phyloP scores from a whole-genome alignment of 2,888 invertebrate species.

The Tinea trinotella region DNA sequence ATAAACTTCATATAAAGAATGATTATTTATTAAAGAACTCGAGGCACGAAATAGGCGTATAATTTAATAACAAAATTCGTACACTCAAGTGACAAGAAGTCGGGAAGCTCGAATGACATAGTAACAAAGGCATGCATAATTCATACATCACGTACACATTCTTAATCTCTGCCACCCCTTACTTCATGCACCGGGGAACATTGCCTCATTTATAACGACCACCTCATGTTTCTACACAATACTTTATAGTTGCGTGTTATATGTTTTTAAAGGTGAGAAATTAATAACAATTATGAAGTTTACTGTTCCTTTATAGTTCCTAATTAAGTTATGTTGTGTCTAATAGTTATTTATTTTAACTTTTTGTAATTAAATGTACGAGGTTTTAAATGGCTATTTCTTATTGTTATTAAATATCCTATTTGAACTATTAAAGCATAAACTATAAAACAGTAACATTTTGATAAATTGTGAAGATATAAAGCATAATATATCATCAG shows the following conservation, averaged over 20 bases:
- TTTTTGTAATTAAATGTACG: no score
- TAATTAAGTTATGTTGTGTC: not conserved
- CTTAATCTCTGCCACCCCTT: slow-evolving; percentile 28
- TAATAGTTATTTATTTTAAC: not conserved
- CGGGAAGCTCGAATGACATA: slow-evolving; percentile 26
- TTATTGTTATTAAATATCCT: no score
- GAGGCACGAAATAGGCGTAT: not conserved
- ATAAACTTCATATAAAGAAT: no score
- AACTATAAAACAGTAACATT: no score
- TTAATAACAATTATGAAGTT: not conserved
- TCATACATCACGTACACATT: slow-evolving; percentile 33
- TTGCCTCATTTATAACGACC: slow-evolving; percentile 34
- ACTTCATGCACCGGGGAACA: slow-evolving; percentile 22
- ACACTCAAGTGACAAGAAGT: slow-evolving; percentile 7
- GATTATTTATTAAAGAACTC: not conserved
- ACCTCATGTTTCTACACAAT: slow-evolving; percentile 23
- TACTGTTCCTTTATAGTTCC: no score
- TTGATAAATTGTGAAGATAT: no score
- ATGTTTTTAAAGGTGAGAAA: slow-evolving; percentile 21
- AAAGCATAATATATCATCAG: slow-evolving; percentile 18
- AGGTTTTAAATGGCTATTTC: no score
- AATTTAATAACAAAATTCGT: slow-evolving; percentile 7
- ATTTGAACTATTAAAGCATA: no score
- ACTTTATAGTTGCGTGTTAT: slow-evolving; percentile 23
- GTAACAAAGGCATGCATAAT: slow-evolving; percentile 41